Percentiles rank a stretch among this genome's conserved stretches.
These are phyloP conservation scores for Lottia gigantea DNA, from an alignment of 2,888 invertebrate species.

Conservation along the genomic window DNA sequence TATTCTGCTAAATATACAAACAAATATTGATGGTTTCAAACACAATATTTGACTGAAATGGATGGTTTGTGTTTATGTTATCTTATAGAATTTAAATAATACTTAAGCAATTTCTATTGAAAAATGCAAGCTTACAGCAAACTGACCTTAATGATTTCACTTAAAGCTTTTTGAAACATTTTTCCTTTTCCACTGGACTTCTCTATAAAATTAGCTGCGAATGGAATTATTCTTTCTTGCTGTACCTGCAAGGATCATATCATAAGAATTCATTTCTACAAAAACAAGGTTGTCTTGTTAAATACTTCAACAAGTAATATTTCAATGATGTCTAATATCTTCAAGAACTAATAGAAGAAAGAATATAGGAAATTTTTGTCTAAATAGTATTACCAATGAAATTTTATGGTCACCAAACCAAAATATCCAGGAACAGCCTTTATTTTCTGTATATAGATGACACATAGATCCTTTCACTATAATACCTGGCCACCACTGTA, in stretches of 20 bases:
- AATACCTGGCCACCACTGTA: constrained; percentile 26
- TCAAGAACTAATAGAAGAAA: not conserved
- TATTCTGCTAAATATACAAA: too few species aligned
- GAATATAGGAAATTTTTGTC: not conserved
- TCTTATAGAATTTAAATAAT: too few species aligned
- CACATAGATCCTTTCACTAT: constrained; percentile 26
- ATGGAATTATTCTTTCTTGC: constrained; percentile 29
- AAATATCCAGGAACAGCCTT: constrained; percentile 24
- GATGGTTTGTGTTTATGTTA: too few species aligned
- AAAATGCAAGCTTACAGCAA: too few species aligned
- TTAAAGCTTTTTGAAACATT: constrained; percentile 22
- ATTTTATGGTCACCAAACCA: constrained; percentile 33
- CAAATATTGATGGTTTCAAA: too few species aligned
- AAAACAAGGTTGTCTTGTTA: not conserved
- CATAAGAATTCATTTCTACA: not conserved
- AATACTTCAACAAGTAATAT: too few species aligned
- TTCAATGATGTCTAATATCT: too few species aligned
- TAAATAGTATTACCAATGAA: constrained; percentile 20
- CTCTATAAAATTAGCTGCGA: constrained; percentile 21
- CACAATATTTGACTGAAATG: too few species aligned
- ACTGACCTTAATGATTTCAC: constrained; percentile 26
- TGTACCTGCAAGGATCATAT: constrained; percentile 19
- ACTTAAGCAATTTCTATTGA: too few species aligned
- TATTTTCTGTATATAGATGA: constrained; percentile 20
- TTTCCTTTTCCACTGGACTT: constrained; percentile 24